Conservation (phyloP, 2,113 vertebrate species). For the Chaetura pelagica region DNA sequence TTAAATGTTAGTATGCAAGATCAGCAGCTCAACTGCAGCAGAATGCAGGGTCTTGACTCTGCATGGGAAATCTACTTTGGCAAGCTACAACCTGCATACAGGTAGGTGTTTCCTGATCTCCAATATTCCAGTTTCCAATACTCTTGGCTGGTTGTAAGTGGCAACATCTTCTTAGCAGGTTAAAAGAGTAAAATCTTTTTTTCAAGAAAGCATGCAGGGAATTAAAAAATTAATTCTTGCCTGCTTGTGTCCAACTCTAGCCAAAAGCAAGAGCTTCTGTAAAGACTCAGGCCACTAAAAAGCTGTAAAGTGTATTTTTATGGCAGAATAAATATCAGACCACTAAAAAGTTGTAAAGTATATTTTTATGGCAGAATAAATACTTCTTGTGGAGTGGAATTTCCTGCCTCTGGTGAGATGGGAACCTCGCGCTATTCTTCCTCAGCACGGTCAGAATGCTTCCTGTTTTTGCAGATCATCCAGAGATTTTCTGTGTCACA, state of each 20-base stretch:
- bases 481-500: constrained; percentile 59
- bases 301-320: background rate
- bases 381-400: background rate
- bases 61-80: background rate
- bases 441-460: constrained; percentile 31
- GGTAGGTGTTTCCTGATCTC: background rate
- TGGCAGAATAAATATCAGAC: background rate
- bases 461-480: constrained; percentile 61
- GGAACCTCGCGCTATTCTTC: constrained; percentile 9
- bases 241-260: background rate
- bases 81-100: background rate
- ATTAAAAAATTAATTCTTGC: background rate
- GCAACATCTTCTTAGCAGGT: background rate
- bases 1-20: background rate
- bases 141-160: background rate
- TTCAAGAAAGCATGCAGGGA: background rate
- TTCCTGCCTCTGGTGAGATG: constrained; percentile 12
- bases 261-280: background rate
- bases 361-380: constrained; percentile 11
- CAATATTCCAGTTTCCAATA: background rate
- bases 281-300: background rate
- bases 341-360: background rate
- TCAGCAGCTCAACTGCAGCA: background rate
- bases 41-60: background rate
- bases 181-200: background rate